Evolutionary conservation across 2,888 invertebrate species (phyloP), one percentile per base, ranked within the genome.

Genomic region (Caenorhabditis japonica): DNA sequence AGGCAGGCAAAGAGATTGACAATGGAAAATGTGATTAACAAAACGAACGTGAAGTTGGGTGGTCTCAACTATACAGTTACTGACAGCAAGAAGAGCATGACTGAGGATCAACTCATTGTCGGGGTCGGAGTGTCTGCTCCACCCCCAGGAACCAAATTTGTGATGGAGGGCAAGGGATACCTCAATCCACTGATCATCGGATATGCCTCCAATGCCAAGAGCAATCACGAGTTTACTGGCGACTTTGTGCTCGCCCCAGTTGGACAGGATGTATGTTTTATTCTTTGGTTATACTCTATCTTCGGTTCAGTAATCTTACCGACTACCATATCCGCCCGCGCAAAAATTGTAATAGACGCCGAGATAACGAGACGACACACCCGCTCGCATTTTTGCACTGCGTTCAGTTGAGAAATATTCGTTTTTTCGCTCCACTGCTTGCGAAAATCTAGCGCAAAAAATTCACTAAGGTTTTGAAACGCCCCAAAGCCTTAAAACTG

Each of bases 41-140:
- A 83, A 58, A 80, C 76, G 7, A 84, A 79, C 56, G 43, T 76
- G 10, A 82, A 84, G 58, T 49, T 81, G n/a, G 84, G 84, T n/a
- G 84, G 84, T n/a, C 43, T 80, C 10, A 84, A 84, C 60, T 83
- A 81, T 52, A 43, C 43, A 2, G 59, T 83, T 3, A 23, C 39
- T 0, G 53, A 64, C 17, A 10, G 33, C 1, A 64, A 49, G 17
- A 64, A 49, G 12, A 60, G 49, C 25, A 12, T 66, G 17, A 55
- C 59, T 15, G 66, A 72, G 19, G 72, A 72, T 30, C 72, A 72
- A 30, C 55, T 72, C 3, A n/a, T 66, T n/a, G 51, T 52, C 36
- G 70, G 56, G 7, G 39, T 64, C 12, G 56, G 66, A 7, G 10
- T 56, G 10, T 68, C 74, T 10, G 33, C 30, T 3, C 55, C 62